Conservation (phyloP, 2,113 vertebrate species). For the Lophius piscatorius region DNA sequence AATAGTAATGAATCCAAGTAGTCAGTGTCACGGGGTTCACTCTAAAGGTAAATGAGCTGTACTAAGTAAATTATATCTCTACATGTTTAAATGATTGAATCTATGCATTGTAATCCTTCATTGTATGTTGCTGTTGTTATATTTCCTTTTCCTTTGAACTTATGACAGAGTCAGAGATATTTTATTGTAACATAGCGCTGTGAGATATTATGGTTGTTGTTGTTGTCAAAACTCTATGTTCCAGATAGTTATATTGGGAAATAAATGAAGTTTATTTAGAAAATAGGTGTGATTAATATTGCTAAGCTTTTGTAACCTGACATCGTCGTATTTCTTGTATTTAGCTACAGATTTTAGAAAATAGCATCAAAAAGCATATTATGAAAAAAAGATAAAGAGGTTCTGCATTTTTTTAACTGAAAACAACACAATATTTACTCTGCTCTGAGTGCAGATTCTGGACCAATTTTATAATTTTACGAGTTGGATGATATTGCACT, state of each 20-base stretch:
- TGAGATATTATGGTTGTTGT: slow-evolving; percentile 86
- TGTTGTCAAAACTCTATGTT: slow-evolving; percentile 90
- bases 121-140: slow-evolving; percentile 79
- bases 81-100: slow-evolving; percentile 87
- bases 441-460: slow-evolving; percentile 78
- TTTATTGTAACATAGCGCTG: slow-evolving; percentile 95
- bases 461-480: slow-evolving; percentile 84
- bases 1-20: slow-evolving; percentile 68
- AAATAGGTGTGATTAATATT: slow-evolving; percentile 86
- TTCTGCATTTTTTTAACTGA: slow-evolving; percentile 74
- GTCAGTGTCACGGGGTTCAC: slow-evolving; percentile 65
- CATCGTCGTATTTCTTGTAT: slow-evolving; percentile 82
- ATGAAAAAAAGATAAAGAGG: slow-evolving; percentile 61
- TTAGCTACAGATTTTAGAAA: slow-evolving; percentile 85
- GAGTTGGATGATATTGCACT: slow-evolving; percentile 84
- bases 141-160: slow-evolving; percentile 81
- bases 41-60: slow-evolving; percentile 70
- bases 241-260: slow-evolving; percentile 83
- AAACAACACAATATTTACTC: slow-evolving; percentile 74
- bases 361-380: slow-evolving; percentile 70
- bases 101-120: slow-evolving; percentile 93
- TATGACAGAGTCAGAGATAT: slow-evolving; percentile 88
- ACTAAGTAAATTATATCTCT: slow-evolving; percentile 85
- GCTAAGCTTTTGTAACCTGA: slow-evolving; percentile 92
- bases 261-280: slow-evolving; percentile 89